Base-by-base conservation (phyloP, 2,113 vertebrate genomes). In the Beaufortia kweichowensis region DNA sequence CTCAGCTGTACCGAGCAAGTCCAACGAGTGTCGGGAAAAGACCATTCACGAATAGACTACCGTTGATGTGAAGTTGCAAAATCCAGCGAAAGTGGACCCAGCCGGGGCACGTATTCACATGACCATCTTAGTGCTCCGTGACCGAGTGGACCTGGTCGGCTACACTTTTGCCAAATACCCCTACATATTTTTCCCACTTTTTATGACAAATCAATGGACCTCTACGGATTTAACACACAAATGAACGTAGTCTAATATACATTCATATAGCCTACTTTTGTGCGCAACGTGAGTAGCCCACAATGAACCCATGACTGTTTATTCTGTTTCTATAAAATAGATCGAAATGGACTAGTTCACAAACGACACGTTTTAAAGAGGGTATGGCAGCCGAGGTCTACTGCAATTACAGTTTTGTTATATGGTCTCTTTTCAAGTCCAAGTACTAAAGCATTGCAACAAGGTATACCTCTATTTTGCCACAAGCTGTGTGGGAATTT, bases 401-500 rank as follows among this genome's bases (percentile, higher is more conserved):
- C 81, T 82, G 82, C 84, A 87, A 83, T 79, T 79, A 90, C 76
- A 62, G 86, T 78, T 84, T 85, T 73, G 69, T 90, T 90, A 79
- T 91, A 92, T 89, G 83, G 84, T 86, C 87, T 92, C 91, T 84
- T 90, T 88, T 88, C 91, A 93, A 93, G 89, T 73, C 90, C 89
- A 86, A 89, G 90, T 92, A 93, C 91, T 92, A 91, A 96, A 95
- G 91, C 94, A 94, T 97, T 94, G 93, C 95, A 97, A 97, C 95
- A 94, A 96, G 94, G 94, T 97, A 95, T 98, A 98, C 96, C 97
- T 98, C 96, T 96, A 90, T 94, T 95, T 92, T 93, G 94, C 93
- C 93, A 95, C 93, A 94, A 88, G 92, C 87, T 86, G 88, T 88
- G 94, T 93, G 95, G 96, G 94, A 95, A 87, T 84, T 87, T 91